Evolutionary conservation across 30 jellyfish, hydroid and myxozoan species (phyloP).

Genomic region (Aurelia coerulea): DNA sequence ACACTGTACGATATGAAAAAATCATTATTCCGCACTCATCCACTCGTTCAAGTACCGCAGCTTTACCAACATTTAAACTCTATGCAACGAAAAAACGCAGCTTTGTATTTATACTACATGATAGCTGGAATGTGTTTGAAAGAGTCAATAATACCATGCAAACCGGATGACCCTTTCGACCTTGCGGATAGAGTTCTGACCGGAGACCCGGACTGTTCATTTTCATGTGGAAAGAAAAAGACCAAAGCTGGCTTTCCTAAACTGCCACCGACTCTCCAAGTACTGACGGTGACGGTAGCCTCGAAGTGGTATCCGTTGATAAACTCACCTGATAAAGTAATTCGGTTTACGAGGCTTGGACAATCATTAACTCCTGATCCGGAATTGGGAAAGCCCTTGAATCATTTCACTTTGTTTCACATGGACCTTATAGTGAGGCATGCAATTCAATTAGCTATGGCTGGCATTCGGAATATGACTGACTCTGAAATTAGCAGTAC

Average conservation of each 20-base stretch:
- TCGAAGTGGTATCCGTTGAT: conserved; percentile 52
- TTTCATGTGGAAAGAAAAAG: conserved; percentile 50
- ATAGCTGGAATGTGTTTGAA: conserved; percentile 54
- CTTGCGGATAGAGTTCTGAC: conserved; percentile 59
- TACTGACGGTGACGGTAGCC: conserved; percentile 36
- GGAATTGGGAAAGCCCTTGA: conserved; percentile 22
- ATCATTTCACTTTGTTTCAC: conserved; percentile 34
- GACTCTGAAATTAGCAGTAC: conserved; percentile 53
- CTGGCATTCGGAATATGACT: conserved; percentile 51
- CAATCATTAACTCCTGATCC: conserved; percentile 56
- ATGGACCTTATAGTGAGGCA: conserved; percentile 61
- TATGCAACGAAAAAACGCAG: conserved; percentile 49
- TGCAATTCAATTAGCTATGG: conserved; percentile 40
- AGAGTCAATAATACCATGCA: conserved; percentile 44
- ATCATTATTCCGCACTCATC: conserved; percentile 20
- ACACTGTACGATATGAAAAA: conserved; percentile 23
- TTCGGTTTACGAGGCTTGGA: conserved; percentile 24
- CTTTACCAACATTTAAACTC: conserved; percentile 39
- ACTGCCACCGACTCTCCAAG: conserved; percentile 42
- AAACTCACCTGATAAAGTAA: conserved; percentile 36
- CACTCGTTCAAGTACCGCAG: conserved; percentile 55
- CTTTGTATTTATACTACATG: conserved; percentile 33
- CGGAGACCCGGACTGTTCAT: conserved; percentile 59
- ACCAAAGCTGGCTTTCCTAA: conserved; percentile 47
- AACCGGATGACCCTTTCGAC: conserved; percentile 52